Conservation (phyloP, 2,888 invertebrate species). For the Lottia gigantea region DNA sequence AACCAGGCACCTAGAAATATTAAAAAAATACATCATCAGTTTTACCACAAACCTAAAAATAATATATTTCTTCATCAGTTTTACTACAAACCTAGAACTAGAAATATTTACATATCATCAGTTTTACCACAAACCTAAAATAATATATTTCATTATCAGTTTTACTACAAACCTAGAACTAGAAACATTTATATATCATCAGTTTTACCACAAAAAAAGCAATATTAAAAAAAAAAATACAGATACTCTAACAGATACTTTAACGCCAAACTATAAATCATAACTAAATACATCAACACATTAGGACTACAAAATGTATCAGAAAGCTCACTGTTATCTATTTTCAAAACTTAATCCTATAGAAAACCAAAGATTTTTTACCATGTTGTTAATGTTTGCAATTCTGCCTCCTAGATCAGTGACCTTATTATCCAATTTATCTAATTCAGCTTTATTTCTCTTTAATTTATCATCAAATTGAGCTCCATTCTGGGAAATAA, state of each 20-base stretch:
- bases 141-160: neutral
- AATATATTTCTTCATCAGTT: constrained; percentile 72
- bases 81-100: constrained; percentile 79
- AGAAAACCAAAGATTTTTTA: constrained; percentile 56
- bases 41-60: constrained; percentile 79
- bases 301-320: too few species aligned
- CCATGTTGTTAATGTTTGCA: constrained; percentile 87
- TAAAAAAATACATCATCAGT: constrained; percentile 79
- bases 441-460: constrained; percentile 79
- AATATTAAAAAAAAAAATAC: neutral
- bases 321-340: too few species aligned
- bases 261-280: too few species aligned
- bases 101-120: constrained; percentile 71
- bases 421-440: constrained; percentile 77
- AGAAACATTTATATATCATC: constrained; percentile 82
- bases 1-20: constrained; percentile 71
- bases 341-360: too few species aligned
- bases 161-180: too few species aligned
- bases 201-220: constrained; percentile 80
- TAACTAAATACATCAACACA: too few species aligned
- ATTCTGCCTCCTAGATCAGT: constrained; percentile 78
- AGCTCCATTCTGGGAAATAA: constrained; percentile 70
- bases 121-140: constrained; percentile 80
- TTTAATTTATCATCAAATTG: constrained; percentile 77
- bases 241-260: too few species aligned